A percentile compares a stretch with the other conserved stretches of the same genome.
phyloP scores from a whole-genome alignment of 2,113 vertebrate species.

The Cygnus atratus region DNA sequence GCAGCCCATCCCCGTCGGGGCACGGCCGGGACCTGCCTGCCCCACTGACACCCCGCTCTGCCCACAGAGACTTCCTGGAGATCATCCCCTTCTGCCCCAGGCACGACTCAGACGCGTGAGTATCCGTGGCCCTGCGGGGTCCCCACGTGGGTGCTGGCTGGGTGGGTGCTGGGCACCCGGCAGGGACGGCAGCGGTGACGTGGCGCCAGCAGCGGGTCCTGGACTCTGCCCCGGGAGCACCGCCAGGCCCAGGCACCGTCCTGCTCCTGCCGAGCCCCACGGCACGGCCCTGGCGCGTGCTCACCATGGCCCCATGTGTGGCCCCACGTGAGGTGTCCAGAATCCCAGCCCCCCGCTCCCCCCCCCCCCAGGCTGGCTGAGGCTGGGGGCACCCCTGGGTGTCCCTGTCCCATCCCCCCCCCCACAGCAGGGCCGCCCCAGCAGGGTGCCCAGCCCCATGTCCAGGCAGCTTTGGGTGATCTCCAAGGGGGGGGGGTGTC shows the following conservation, averaged over 20 bases:
- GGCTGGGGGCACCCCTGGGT: too few species aligned
- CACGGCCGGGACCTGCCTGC: too few species aligned
- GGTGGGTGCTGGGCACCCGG: not conserved
- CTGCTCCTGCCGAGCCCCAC: too few species aligned
- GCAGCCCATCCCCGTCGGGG: not conserved
- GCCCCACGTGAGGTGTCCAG: not conserved
- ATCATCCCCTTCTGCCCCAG: not conserved
- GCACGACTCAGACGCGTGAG: not conserved
- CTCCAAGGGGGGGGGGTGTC: too few species aligned
- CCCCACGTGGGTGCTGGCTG: not conserved
- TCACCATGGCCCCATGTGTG: not conserved
- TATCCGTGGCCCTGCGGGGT: not conserved
- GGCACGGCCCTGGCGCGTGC: not conserved
- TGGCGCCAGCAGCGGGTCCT: not conserved
- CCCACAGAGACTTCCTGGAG: slow-evolving; percentile 5
- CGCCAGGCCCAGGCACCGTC: too few species aligned
- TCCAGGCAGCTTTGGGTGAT: too few species aligned
- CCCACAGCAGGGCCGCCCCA: too few species aligned
- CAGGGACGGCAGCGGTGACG: not conserved
- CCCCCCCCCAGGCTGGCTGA: too few species aligned
- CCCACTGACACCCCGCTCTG: not conserved
- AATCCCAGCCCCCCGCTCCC: not conserved
- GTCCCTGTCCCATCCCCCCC: too few species aligned
- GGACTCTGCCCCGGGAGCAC: not conserved
- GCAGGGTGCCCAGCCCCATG: too few species aligned